Evolutionary conservation across 2,888 invertebrate species (phyloP).

Genomic region (Lepidonotus clava): DNA sequence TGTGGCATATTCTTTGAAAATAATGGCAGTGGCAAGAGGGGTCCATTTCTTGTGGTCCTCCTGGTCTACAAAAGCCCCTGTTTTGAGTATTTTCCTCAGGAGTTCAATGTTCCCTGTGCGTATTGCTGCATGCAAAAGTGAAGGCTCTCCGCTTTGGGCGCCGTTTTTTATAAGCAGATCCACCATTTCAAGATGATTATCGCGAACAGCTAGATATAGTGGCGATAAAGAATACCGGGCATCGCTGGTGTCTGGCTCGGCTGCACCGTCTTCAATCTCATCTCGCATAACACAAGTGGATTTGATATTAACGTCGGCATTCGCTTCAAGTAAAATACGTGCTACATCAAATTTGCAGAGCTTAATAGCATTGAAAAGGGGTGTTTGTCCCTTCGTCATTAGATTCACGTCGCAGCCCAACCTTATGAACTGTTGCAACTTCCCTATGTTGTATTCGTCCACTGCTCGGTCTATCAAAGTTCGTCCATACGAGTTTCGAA

Average conservation of each 20-base stretch:
- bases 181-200: not conserved
- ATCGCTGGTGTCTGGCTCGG: not conserved
- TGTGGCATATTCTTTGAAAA: not conserved
- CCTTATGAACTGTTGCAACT: not conserved
- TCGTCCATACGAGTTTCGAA: not conserved
- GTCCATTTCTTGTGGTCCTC: slow-evolving; percentile 24
- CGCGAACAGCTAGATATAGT: not conserved
- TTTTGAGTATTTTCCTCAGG: not conserved
- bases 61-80: not conserved
- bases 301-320: not conserved
- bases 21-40: not conserved
- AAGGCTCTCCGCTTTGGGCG: not conserved
- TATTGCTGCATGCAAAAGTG: slow-evolving; percentile 12
- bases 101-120: not conserved
- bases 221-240: not conserved
- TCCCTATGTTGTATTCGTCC: not conserved
- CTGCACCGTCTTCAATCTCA: not conserved
- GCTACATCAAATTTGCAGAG: not conserved
- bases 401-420: not conserved
- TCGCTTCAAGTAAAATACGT: not conserved
- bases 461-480: slow-evolving; percentile 1
- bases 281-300: not conserved
- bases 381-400: not conserved
- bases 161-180: not conserved
- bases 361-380: not conserved